These are phyloP conservation scores for Acropternis orthonyx DNA, from an alignment of 2,797 vertebrate species.

Conservation along the genomic window DNA sequence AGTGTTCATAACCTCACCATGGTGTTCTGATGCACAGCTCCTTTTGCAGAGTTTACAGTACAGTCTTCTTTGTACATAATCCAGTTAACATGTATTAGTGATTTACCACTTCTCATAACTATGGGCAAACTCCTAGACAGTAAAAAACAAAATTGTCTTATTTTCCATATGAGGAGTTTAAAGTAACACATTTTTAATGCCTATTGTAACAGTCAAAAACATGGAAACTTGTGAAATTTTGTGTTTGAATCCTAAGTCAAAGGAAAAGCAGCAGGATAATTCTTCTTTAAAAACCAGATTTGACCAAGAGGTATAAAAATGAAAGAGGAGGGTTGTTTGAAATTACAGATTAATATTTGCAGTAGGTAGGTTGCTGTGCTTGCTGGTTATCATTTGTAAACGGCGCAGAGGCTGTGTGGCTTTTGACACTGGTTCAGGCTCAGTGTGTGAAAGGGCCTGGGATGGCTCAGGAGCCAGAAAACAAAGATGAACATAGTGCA, in stretches of 20 bases:
- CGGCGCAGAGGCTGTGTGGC: neutral
- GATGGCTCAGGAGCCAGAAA: neutral
- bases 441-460: neutral
- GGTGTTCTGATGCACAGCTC: neutral
- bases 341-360: neutral
- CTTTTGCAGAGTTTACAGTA: neutral
- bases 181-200: neutral
- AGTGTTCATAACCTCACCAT: neutral
- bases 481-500: neutral
- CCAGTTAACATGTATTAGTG: neutral
- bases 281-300: neutral
- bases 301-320: neutral
- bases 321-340: neutral
- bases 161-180: neutral
- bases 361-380: neutral
- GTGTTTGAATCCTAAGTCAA: neutral
- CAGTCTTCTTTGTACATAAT: neutral
- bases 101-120: neutral
- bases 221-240: neutral
- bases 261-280: neutral
- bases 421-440: neutral
- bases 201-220: neutral
- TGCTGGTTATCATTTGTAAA: neutral
- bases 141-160: neutral
- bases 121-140: neutral